Conservation (phyloP, 1,140 invertebrate species). For the Rhagoletis pomonella region DNA sequence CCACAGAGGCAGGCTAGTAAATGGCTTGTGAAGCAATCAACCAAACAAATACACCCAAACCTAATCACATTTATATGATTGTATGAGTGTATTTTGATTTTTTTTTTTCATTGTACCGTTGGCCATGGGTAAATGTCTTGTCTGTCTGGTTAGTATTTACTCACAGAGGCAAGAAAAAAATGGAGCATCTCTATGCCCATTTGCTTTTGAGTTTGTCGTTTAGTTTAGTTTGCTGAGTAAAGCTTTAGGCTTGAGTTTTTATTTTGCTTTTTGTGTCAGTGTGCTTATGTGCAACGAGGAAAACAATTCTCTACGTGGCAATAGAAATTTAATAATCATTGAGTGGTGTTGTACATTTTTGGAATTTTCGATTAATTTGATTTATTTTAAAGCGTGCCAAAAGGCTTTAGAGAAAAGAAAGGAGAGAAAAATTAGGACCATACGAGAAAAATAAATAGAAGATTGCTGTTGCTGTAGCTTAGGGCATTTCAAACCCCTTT, state of each 20-base stretch:
- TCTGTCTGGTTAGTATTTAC: neutral
- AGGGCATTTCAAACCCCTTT: too few species aligned
- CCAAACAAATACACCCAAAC: slow-evolving; percentile 32
- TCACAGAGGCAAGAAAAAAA: neutral
- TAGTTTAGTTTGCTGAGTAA: neutral
- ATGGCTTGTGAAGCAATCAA: slow-evolving; percentile 48
- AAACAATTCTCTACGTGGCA: too few species aligned
- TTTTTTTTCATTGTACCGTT: neutral
- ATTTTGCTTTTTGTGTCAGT: neutral
- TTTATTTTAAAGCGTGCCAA: too few species aligned
- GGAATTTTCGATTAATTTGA: too few species aligned
- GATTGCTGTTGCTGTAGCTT: too few species aligned
- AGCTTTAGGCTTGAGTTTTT: neutral
- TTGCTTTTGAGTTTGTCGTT: neutral
- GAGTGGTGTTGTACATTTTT: too few species aligned
- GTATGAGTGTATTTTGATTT: neutral
- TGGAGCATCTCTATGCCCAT: neutral
- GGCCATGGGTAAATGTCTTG: neutral
- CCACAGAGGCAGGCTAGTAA: neutral
- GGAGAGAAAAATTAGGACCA: too few species aligned
- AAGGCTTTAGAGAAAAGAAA: too few species aligned
- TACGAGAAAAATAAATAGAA: too few species aligned
- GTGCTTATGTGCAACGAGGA: too few species aligned
- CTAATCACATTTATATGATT: slow-evolving; percentile 39
- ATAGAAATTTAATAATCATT: too few species aligned